These are phyloP conservation scores for Atta colombica DNA, from an alignment of 1,140 invertebrate genomes.

Conservation along the genomic window DNA sequence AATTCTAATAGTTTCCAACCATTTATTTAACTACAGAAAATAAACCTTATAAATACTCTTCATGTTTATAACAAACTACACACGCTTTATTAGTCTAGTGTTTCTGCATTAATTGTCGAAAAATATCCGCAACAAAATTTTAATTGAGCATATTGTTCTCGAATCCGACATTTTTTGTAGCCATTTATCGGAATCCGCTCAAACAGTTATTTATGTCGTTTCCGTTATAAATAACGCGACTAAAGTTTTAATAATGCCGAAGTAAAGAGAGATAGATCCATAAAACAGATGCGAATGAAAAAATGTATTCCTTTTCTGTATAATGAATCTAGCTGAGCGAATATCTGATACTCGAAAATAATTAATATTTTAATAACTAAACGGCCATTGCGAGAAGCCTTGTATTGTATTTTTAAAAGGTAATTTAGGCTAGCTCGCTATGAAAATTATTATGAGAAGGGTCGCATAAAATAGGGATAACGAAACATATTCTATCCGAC, in stretches of 20 bases:
- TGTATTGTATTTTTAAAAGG: conserved; percentile 74
- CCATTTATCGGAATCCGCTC: not conserved
- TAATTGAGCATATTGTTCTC: not conserved
- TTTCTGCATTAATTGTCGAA: conserved; percentile 16
- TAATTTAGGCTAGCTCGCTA: conserved; percentile 72
- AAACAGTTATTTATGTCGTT: conserved; percentile 2
- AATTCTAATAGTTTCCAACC: no score
- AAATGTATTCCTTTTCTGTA: not conserved
- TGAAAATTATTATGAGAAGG: conserved; percentile 76
- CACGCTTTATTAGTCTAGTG: conserved; percentile 31
- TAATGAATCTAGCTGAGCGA: not conserved
- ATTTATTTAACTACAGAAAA: no score
- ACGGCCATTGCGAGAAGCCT: conserved; percentile 30
- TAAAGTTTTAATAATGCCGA: not conserved
- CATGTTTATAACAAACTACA: not conserved
- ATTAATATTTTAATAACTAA: conserved; percentile 80
- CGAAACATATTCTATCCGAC: conserved; percentile 46
- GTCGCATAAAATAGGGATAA: conserved; percentile 44
- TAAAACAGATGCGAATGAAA: not conserved
- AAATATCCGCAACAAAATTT: conserved; percentile 15
- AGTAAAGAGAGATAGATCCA: not conserved
- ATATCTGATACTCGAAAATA: conserved; percentile 56
- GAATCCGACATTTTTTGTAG: not conserved
- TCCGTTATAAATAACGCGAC: not conserved
- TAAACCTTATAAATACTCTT: not conserved